Evolutionary conservation across 1,140 invertebrate species (phyloP), one percentile per base, ranked within the genome.

Genomic region (Apis mellifera): DNA sequence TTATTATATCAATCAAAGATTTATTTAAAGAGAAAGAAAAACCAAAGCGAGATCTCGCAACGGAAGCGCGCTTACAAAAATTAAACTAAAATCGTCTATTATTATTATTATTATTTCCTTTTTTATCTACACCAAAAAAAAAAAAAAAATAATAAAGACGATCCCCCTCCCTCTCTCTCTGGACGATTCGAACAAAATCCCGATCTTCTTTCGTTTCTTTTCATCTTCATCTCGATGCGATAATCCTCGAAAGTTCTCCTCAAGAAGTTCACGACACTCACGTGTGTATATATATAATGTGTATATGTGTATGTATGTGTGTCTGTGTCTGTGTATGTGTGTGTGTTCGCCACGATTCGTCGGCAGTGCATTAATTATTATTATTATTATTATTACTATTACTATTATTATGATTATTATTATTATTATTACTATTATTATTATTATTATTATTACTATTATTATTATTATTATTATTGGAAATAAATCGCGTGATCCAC

Each of bases 341-440:
- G 32, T 74, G 73, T 52, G 72, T 23, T 66, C 82, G 74, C 55
- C 71, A 76, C 57, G 62, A 85, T 77, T 85, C 74, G 50, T 85
- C 83, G 85, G 85, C 85, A 86, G 85, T 86, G 84, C 71, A 52
- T 84, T 42, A 15, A 62, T 73, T 42, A 42, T 42, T 42, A 42
- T 7, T 42, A 42, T 42, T 42, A 42, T 7, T 42, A 42, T 0
- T 42, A 42, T 7, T 42, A 42, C 4, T 42, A 42, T 7, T 7
- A 42, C 0, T 42, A 42, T 42, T 42, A 42, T 7, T 42, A 42
- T 42, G 5, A 42, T 42, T 42, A 7, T 42, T 7, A 42, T 42
- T 7, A 42, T 0, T 42, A 42, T 5, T 42, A 42, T 0, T 42
- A 42, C 0, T 42, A 7, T 5, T 42, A 42, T 7, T 42, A 42